Base-by-base conservation (phyloP, 2,113 vertebrate genomes). In the Psittacara wagleri region DNA sequence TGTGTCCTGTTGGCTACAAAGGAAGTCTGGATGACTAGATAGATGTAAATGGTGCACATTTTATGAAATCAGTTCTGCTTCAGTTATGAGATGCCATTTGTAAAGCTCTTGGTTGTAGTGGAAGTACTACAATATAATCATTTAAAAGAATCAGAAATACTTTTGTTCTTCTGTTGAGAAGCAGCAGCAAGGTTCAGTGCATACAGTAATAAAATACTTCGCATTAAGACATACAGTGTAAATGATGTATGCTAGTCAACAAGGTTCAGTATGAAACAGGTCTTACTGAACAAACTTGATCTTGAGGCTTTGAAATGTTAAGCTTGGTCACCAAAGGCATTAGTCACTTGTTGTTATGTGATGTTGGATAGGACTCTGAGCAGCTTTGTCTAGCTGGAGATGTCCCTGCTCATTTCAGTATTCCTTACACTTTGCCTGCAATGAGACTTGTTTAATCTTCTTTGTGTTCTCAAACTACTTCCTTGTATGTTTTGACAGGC, bases 401-500 rank as follows among this genome's bases (percentile, higher is more conserved):
- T 75, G 37, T n/a, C 44, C 25, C 44, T 93, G 66, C 27, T 63
- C 3, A 7, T 51, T 59, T 59, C 13, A 4, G 10, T 73, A 54
- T 70, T 85, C 17, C 46, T 75, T 76, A 31, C 6, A 0, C 27
- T 69, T 72, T 2, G 62, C 28, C 43, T 66, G n/a, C 46, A 24
- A 1, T 57, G 44, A 82, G 52, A 20, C 11, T 72, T 62, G n/a
- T 55, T 92, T 66, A 62, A 79, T 63, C 52, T 90, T 83, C 86
- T 87, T 79, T 95, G 72, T 8, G 7, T 91, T 97, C 94, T 73
- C 72, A 90, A 51, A 78, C 90, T 81, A 6, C 46, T 95, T 77
- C 96, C 95, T 93, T 96, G 22, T 89, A 23, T 96, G 91, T 94
- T 96, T 92, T 81, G 93, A 49, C 95, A 99, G 99, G 98, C 99